Percentiles rank a stretch among this genome's conserved stretches.
phyloP scores from a whole-genome alignment of 2,888 invertebrate species.

The Xylota segnis region DNA sequence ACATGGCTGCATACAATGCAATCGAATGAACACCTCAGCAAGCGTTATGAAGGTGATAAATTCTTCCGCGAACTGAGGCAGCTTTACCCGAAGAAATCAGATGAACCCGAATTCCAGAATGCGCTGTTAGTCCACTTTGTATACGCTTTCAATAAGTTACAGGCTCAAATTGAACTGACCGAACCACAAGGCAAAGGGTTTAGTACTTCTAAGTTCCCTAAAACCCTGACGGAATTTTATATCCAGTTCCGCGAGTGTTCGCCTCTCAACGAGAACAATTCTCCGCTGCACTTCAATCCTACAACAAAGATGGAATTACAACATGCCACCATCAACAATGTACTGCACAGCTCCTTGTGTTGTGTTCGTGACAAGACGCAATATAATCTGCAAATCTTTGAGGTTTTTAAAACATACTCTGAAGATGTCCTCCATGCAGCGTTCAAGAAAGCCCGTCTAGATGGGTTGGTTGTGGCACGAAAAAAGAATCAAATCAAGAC shows the following conservation, averaged over 20 bases:
- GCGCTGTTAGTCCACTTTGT: slow-evolving; percentile 83
- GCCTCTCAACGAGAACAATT: slow-evolving; percentile 79
- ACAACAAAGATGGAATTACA: slow-evolving; percentile 80
- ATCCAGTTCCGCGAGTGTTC: slow-evolving; percentile 78
- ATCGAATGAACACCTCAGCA: slow-evolving; percentile 85
- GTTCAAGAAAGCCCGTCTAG: slow-evolving; percentile 86
- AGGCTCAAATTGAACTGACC: slow-evolving; percentile 3
- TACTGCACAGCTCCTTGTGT: slow-evolving; percentile 89
- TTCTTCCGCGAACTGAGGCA: slow-evolving; percentile 82
- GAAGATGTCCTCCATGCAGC: slow-evolving; percentile 87
- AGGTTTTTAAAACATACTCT: slow-evolving; percentile 90
- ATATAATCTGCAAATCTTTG: slow-evolving; percentile 88
- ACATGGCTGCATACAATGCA: slow-evolving; percentile 87
- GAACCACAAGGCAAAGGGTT: slow-evolving; percentile 31
- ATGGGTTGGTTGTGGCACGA: slow-evolving; percentile 86
- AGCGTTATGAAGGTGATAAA: slow-evolving; percentile 83
- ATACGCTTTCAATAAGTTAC: slow-evolving; percentile 32
- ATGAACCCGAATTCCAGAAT: slow-evolving; percentile 78
- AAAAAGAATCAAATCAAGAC: slow-evolving; percentile 82
- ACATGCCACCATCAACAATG: slow-evolving; percentile 79
- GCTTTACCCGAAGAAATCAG: slow-evolving; percentile 79
- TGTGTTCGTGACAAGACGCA: slow-evolving; percentile 87
- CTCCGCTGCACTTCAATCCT: slow-evolving; percentile 80
- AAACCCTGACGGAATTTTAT: slow-evolving; percentile 81
- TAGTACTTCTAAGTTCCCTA: slow-evolving; percentile 80